phyloP scores from a whole-genome alignment of 2,888 invertebrate genomes.

The Brachypalpus laphriformis region DNA sequence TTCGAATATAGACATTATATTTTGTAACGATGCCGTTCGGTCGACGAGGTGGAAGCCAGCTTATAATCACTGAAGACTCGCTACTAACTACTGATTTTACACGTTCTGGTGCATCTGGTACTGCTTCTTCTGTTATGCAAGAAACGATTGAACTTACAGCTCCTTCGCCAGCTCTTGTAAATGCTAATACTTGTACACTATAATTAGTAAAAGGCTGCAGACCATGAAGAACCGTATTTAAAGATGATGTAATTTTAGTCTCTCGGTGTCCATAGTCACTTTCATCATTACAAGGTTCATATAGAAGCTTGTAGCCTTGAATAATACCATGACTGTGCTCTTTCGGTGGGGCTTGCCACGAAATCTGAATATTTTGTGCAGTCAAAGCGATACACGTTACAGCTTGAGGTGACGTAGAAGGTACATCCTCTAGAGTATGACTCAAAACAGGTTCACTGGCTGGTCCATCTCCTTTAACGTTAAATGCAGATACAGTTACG shows the following conservation, averaged over 20 bases:
- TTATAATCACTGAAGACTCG: constrained; percentile 85
- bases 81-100: constrained; percentile 86
- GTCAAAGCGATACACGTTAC: constrained; percentile 88
- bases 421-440: constrained; percentile 84
- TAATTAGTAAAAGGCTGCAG: constrained; percentile 87
- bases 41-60: constrained; percentile 86
- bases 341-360: constrained; percentile 87
- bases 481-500: constrained; percentile 91
- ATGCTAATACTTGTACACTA: constrained; percentile 86
- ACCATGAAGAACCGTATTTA: constrained; percentile 84
- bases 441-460: constrained; percentile 86
- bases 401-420: constrained; percentile 87
- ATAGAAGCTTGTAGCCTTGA: constrained; percentile 91
- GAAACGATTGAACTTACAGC: constrained; percentile 84
- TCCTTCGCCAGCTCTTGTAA: constrained; percentile 86
- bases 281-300: constrained; percentile 83
- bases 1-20: constrained; percentile 86
- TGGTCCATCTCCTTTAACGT: constrained; percentile 91
- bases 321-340: constrained; percentile 87
- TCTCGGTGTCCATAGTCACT: constrained; percentile 82
- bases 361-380: constrained; percentile 88
- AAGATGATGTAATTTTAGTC: constrained; percentile 84
- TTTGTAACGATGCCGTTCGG: constrained; percentile 86
- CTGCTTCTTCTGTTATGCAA: constrained; percentile 86
- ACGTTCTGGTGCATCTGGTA: constrained; percentile 85